phyloP scores from a whole-genome alignment of 2,888 invertebrate genomes.

The Lysandra coridon region DNA sequence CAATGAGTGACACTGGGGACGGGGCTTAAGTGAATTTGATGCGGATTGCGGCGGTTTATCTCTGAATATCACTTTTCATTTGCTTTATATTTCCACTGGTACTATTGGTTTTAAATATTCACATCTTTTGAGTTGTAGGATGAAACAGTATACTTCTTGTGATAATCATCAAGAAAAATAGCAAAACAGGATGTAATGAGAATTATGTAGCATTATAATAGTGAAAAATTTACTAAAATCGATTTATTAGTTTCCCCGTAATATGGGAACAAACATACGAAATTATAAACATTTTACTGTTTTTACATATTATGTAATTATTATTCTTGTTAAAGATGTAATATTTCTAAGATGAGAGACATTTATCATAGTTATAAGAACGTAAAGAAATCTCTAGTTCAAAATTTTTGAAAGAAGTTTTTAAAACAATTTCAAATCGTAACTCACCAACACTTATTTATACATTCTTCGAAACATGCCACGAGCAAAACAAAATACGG shows the following conservation, averaged over 20 bases:
- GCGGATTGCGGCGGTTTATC: conserved; percentile 16
- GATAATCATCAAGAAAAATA: too few species aligned
- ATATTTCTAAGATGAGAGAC: neutral
- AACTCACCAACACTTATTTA: conserved; percentile 14
- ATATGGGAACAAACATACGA: too few species aligned
- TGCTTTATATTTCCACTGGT: neutral
- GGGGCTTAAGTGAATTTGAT: conserved; percentile 26
- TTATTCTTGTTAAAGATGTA: too few species aligned
- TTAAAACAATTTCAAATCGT: neutral
- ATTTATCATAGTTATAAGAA: neutral
- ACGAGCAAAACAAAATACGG: conserved; percentile 24
- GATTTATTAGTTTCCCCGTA: too few species aligned
- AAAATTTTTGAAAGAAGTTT: neutral
- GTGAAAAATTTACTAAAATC: too few species aligned
- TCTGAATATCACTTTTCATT: conserved; percentile 4
- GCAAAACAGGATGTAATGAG: too few species aligned
- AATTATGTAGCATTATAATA: too few species aligned
- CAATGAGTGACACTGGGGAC: conserved; percentile 19
- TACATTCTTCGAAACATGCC: conserved; percentile 20
- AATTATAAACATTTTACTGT: too few species aligned
- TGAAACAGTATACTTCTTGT: too few species aligned
- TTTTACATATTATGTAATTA: too few species aligned
- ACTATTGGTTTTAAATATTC: neutral
- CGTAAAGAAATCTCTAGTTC: neutral
- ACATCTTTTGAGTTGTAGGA: too few species aligned